A percentile compares a stretch with the other conserved stretches of the same genome.
These are phyloP conservation scores for Crotalus tigris DNA, from an alignment of 2,113 vertebrate genomes.

Conservation along the genomic window DNA sequence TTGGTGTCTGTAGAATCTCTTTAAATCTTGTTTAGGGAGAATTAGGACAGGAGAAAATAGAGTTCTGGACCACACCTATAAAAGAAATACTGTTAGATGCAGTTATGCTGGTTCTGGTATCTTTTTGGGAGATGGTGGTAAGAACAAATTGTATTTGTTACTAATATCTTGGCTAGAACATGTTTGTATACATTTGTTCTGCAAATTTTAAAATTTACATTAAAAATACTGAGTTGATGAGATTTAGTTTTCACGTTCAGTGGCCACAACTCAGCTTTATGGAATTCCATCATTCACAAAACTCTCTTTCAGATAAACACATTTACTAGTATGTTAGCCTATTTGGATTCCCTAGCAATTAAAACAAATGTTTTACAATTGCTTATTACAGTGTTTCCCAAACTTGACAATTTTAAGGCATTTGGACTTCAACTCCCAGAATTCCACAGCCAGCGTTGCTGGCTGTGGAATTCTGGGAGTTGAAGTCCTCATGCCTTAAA, in stretches of 20 bases:
- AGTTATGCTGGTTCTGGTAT: neutral
- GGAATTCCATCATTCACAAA: constrained; percentile 53
- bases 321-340: neutral
- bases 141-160: neutral
- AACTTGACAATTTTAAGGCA: no score
- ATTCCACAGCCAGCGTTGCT: no score
- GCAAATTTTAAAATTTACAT: constrained; percentile 43
- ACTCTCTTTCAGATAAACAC: constrained; percentile 7
- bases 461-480: no score
- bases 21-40: neutral
- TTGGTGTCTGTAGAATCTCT: neutral
- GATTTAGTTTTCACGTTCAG: constrained; percentile 57
- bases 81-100: fast-evolving
- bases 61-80: neutral
- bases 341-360: neutral
- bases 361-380: neutral
- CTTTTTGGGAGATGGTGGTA: neutral
- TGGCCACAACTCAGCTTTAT: constrained; percentile 53
- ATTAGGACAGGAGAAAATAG: neutral
- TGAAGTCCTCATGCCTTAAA: no score
- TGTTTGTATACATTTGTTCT: constrained; percentile 46
- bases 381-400: neutral
- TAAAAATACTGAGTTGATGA: constrained; percentile 54
- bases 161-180: constrained; percentile 17
- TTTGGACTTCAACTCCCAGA: no score